Conservation (phyloP, 2,797 vertebrate genomes). For the Lithobates sylvaticus region DNA sequence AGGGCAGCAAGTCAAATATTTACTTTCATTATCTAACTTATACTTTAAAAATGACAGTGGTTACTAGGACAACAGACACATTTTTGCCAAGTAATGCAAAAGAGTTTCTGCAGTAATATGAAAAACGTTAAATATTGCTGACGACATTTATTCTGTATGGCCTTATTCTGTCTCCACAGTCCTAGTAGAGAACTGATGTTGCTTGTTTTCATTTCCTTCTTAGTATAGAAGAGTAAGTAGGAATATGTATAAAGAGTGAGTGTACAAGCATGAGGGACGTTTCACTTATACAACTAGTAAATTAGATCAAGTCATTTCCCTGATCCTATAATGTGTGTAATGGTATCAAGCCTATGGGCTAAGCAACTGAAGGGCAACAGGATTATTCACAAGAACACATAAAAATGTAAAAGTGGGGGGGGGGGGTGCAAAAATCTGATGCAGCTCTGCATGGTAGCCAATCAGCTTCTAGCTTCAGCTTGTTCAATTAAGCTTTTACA, state of each 20-base stretch:
- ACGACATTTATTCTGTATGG: background rate
- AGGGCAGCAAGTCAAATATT: background rate
- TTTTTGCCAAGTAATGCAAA: background rate
- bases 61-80: background rate
- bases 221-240: background rate
- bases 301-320: conserved; percentile 28
- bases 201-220: background rate
- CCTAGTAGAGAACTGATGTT: background rate
- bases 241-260: background rate
- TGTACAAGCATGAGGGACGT: background rate
- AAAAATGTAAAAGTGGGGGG: no score
- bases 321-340: conserved; percentile 44
- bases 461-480: no score
- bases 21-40: background rate
- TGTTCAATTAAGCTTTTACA: no score
- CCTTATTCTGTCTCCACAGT: background rate
- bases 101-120: background rate
- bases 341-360: conserved; percentile 12
- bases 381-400: background rate
- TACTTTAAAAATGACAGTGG: background rate
- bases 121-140: background rate
- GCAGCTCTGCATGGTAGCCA: no score
- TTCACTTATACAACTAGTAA: conserved; percentile 2
- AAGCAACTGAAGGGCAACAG: conserved; percentile 25
- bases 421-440: no score